A percentile compares a stretch with the other conserved stretches of the same genome.
Conservation (phyloP, 2,888 invertebrate species). For the Creontiades dilutus region DNA sequence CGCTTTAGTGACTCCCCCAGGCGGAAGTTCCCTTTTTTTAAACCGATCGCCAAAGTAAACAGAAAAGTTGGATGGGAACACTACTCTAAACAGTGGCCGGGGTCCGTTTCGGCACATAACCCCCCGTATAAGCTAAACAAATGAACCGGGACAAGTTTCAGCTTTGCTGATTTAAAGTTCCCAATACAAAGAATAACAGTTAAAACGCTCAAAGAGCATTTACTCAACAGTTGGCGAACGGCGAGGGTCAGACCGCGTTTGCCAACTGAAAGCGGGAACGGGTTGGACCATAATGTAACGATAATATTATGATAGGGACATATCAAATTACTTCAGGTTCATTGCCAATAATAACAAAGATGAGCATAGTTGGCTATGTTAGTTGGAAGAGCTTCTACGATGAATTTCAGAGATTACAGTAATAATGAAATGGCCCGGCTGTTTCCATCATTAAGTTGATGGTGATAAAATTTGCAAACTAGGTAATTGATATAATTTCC, state of each 20-base stretch:
- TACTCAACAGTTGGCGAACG: not conserved
- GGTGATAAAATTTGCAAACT: too few relatives aligned
- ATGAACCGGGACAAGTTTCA: slow-evolving; percentile 43
- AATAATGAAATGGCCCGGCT: too few relatives aligned
- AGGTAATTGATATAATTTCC: too few relatives aligned
- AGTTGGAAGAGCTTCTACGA: too few relatives aligned
- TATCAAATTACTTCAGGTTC: too few relatives aligned
- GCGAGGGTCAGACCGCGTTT: not conserved
- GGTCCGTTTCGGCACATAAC: slow-evolving; percentile 15
- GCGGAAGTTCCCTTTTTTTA: slow-evolving; percentile 34
- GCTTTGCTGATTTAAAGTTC: slow-evolving; percentile 40
- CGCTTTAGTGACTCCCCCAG: slow-evolving; percentile 1
- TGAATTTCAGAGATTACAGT: too few relatives aligned
- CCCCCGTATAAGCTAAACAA: slow-evolving; percentile 33
- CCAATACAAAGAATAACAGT: not conserved
- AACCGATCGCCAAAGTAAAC: slow-evolving; percentile 6
- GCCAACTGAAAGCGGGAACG: not conserved
- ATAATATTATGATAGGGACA: too few relatives aligned
- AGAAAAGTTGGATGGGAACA: not conserved
- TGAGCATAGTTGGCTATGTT: too few relatives aligned
- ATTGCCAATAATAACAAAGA: too few relatives aligned
- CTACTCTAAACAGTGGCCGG: slow-evolving; percentile 26
- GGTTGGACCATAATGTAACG: too few relatives aligned
- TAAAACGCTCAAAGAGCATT: not conserved
- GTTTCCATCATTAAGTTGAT: too few relatives aligned